Conservation (phyloP, 1,140 invertebrate species). For the Hycleus cichorii region DNA sequence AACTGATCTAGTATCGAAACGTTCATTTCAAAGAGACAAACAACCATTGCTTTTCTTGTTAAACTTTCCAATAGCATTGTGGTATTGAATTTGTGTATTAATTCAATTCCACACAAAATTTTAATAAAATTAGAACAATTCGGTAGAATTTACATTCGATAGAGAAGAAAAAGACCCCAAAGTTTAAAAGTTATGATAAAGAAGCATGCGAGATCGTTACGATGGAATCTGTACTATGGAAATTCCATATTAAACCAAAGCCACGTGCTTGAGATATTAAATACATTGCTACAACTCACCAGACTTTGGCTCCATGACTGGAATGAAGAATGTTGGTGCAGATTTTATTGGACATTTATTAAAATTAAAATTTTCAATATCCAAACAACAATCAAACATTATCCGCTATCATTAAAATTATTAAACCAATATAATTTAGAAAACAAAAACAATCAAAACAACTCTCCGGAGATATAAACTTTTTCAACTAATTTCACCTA, state of each 20-base stretch:
- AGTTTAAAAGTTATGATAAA: constrained; percentile 6
- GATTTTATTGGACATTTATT: too few species aligned
- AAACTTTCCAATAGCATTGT: neutral
- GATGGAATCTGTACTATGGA: constrained; percentile 16
- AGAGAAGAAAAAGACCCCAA: neutral
- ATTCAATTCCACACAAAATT: too few species aligned
- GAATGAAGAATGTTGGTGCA: too few species aligned
- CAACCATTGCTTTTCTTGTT: neutral
- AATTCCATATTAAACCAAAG: constrained; percentile 26
- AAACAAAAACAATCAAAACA: too few species aligned
- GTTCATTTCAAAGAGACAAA: neutral
- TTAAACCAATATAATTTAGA: too few species aligned
- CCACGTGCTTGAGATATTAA: constrained; percentile 25
- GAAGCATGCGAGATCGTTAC: constrained; percentile 6
- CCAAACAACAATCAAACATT: neutral
- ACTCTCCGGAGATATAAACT: too few species aligned
- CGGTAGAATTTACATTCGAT: too few species aligned
- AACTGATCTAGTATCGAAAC: neutral
- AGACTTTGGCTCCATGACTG: too few species aligned
- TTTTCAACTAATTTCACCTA: too few species aligned
- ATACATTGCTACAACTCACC: constrained; percentile 45
- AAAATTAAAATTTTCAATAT: constrained; percentile 2
- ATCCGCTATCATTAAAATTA: too few species aligned
- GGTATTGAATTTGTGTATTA: too few species aligned
- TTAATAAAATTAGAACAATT: too few species aligned